These are phyloP conservation scores for Sinocyclocheilus grahami DNA, from an alignment of 2,113 vertebrate genomes.

Conservation along the genomic window DNA sequence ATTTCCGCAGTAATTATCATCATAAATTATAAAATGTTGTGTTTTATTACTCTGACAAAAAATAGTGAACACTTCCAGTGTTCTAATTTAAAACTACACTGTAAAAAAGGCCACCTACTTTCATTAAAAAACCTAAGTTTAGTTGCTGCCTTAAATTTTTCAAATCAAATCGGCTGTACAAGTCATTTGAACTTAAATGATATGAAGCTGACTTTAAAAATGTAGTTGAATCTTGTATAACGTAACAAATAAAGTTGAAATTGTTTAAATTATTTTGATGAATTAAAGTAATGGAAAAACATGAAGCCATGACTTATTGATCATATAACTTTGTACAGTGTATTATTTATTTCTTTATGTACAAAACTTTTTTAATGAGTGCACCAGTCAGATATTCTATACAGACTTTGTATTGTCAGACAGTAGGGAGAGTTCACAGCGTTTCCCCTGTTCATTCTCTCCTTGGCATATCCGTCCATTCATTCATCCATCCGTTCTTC, in stretches of 20 bases:
- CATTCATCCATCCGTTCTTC: conserved; percentile 8
- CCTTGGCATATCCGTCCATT: background rate
- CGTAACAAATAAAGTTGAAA: too few species aligned
- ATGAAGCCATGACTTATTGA: background rate
- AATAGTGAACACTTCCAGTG: background rate
- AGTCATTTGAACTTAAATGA: too few species aligned
- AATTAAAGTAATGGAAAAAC: too few species aligned
- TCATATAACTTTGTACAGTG: background rate
- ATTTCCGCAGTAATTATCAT: background rate
- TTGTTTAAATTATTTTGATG: too few species aligned
- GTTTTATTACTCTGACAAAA: background rate
- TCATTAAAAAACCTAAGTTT: too few species aligned
- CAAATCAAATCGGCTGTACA: too few species aligned
- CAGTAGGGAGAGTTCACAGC: background rate
- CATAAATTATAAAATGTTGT: background rate
- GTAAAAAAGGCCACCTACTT: too few species aligned
- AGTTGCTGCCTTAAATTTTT: too few species aligned
- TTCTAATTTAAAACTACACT: too few species aligned
- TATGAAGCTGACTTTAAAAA: too few species aligned
- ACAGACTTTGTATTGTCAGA: background rate
- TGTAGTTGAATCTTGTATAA: too few species aligned
- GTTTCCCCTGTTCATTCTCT: conserved; percentile 6
- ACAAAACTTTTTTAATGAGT: background rate
- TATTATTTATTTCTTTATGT: background rate
- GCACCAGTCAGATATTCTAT: conserved; percentile 1